A percentile compares a stretch with the other conserved stretches of the same genome.
phyloP scores from a whole-genome alignment of 2,113 vertebrate species.

The Pandion haliaetus region DNA sequence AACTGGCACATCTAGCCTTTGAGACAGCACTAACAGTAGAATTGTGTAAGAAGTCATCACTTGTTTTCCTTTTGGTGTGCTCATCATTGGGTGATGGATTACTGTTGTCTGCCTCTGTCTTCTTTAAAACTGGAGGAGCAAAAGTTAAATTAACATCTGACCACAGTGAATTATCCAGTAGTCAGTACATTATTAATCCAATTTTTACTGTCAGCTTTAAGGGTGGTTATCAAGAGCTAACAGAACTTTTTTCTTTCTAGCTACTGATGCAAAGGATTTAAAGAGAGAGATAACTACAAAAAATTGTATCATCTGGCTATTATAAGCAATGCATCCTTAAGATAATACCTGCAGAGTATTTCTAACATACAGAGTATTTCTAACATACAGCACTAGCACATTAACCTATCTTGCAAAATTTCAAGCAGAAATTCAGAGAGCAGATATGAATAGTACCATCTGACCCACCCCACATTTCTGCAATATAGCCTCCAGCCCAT shows the following conservation, averaged over 20 bases:
- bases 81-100: neutral
- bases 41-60: neutral
- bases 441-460: neutral
- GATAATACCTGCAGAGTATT: neutral
- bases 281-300: neutral
- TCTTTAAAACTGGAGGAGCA: neutral
- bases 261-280: neutral
- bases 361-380: too few relatives aligned
- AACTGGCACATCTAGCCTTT: neutral
- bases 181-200: neutral
- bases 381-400: neutral
- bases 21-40: neutral
- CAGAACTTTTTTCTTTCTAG: neutral
- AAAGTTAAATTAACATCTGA: neutral
- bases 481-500: neutral
- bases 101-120: neutral
- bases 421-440: neutral
- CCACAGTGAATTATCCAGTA: neutral
- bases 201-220: neutral
- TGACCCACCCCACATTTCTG: neutral
- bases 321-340: neutral
- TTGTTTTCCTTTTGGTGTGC: neutral
- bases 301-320: neutral
- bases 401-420: neutral
- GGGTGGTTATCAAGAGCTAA: neutral